These are phyloP conservation scores for Babyrousa celebensis DNA, from an alignment of 2,797 vertebrate genomes.

Conservation along the genomic window DNA sequence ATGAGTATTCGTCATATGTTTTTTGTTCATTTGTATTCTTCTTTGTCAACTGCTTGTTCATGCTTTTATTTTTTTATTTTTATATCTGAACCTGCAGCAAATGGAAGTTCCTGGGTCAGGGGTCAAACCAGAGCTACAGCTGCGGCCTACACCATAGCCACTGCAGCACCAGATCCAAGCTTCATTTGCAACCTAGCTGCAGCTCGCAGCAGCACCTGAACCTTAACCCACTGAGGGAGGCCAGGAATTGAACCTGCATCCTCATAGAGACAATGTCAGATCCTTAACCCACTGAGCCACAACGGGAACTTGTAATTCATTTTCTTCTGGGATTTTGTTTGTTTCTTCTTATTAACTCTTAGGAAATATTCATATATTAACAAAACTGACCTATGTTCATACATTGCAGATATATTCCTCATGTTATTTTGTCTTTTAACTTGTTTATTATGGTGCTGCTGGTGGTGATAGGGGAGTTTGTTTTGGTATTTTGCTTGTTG, in stretches of 20 bases:
- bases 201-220: too few species aligned
- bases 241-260: too few species aligned
- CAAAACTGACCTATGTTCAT: not conserved
- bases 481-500: not conserved
- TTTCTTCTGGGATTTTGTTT: not conserved
- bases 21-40: constrained; percentile 37
- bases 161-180: too few species aligned
- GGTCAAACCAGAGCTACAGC: too few species aligned
- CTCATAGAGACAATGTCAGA: too few species aligned
- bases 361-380: not conserved
- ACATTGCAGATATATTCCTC: not conserved
- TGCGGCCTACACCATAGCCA: too few species aligned
- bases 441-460: not conserved
- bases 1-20: not conserved
- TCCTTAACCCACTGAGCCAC: too few species aligned
- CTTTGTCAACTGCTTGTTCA: constrained; percentile 24
- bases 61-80: not conserved
- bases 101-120: too few species aligned
- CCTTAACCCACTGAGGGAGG: too few species aligned
- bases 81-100: too few species aligned
- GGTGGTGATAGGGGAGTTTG: not conserved
- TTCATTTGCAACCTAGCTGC: too few species aligned
- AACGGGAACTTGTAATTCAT: not conserved
- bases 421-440: constrained; percentile 30
- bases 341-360: not conserved